Evolutionary conservation across 2,888 invertebrate genomes (phyloP), one percentile per base, ranked within the genome.

Genomic region (Cerceris rybyensis): DNA sequence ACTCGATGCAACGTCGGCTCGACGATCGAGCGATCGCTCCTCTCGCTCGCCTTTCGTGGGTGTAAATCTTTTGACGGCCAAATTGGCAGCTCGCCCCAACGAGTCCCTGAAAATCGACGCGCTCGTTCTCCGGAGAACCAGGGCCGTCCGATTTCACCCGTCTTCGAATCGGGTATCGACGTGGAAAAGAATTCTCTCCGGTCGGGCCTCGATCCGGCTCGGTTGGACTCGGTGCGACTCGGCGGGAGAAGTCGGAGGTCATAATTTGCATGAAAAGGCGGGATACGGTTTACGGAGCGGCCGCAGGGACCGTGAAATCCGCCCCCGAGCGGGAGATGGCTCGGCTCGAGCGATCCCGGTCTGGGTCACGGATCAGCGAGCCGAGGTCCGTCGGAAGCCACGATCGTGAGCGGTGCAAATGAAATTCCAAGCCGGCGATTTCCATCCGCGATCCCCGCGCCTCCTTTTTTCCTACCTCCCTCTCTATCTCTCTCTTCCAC

Each of bases 401-500:
- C 42, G 54, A 57, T 28, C 46, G 49, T 13, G 13, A 4, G 6
- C 16, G 28, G 64, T 60, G 66, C 61, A 78, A 75, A 78, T 78
- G 75, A 78, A 78, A 78, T 78, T 75, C 78, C 75, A 55, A 61
- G 41, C 50, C 57, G 74, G 61, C 75, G 70, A 78, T 75, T 75
- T 75, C 75, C 63, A 75, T 75, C 70, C 55, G 16, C 39, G 7
- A 14, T 13, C 41, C 14, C 52, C 16, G 14, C 71, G 9, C 11
- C 28, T 59, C 16, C 28, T 39, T 16, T 46, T 52, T 16, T 41
- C 60, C n/a, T 54, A 16, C 39, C 46, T 41, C 13, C 11, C 39
- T 50, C 9, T 46, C 13, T n/a, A 14, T 7, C 54, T 54, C 13
- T 46, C 17, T 4, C 39, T 14, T 14, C 11, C 46, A n/a, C 14